These are phyloP conservation scores for Opisthograptis luteolata DNA, from an alignment of 2,888 invertebrate species.

Conservation along the genomic window DNA sequence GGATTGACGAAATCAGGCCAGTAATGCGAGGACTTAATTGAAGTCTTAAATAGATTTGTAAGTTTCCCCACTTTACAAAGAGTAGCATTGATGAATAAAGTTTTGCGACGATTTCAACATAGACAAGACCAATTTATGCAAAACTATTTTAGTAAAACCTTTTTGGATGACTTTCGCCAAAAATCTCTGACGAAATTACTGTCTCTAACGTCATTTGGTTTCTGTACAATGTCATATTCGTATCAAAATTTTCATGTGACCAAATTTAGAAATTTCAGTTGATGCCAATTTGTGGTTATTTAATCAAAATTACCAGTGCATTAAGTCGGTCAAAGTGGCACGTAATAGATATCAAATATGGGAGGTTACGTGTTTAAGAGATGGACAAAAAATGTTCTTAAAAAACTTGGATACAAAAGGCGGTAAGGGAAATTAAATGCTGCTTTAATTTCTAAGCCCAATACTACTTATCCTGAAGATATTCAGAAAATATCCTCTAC, in stretches of 20 bases:
- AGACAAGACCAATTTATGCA: too few relatives aligned
- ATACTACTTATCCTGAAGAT: too few relatives aligned
- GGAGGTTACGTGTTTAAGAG: conserved; percentile 69
- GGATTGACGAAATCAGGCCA: conserved; percentile 22
- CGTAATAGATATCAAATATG: conserved; percentile 72
- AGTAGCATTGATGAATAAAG: too few relatives aligned
- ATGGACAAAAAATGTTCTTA: conserved; percentile 72
- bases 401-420: conserved; percentile 72
- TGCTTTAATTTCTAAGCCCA: too few relatives aligned
- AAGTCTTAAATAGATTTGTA: conserved; percentile 11
- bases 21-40: conserved; percentile 16
- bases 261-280: conserved; percentile 15
- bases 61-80: background rate
- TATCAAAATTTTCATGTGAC: conserved; percentile 41
- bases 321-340: conserved; percentile 68
- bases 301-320: conserved; percentile 41
- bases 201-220: background rate
- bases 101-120: too few relatives aligned
- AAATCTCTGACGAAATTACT: background rate
- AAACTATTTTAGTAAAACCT: too few relatives aligned
- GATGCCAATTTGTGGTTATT: conserved; percentile 7
- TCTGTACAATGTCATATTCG: conserved; percentile 12
- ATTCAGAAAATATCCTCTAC: too few relatives aligned
- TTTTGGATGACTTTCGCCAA: background rate
- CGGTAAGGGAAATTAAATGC: conserved; percentile 43